Conservation (phyloP, 37 sponge, comb jelly and placozoan genomes). For the Agelas oroides region DNA sequence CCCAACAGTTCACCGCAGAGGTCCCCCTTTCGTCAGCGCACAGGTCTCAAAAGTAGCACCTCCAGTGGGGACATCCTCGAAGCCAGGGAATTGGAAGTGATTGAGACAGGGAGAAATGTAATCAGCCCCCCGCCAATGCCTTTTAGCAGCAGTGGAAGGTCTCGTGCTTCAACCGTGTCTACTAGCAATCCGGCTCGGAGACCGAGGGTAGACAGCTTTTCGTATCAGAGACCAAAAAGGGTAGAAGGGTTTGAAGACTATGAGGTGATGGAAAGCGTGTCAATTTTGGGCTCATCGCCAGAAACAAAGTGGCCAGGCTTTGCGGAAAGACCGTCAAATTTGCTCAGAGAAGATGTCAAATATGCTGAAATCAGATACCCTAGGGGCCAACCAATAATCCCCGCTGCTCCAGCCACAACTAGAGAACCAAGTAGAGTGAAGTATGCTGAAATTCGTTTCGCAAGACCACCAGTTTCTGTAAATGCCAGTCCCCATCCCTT, state of each 20-base stretch:
- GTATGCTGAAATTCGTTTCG: slow-evolving; percentile 62
- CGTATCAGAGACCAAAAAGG: too few relatives aligned
- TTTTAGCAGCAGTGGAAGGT: too few relatives aligned
- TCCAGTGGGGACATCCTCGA: slow-evolving; percentile 52
- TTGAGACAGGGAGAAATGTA: not conserved
- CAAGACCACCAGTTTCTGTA: not conserved
- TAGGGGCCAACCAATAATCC: not conserved
- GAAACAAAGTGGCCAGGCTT: not conserved
- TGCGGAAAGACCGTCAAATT: too few relatives aligned
- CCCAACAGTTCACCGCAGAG: slow-evolving; percentile 5
- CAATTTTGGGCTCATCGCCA: slow-evolving; percentile 19
- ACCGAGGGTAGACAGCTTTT: slow-evolving; percentile 28
- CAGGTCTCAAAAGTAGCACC: not conserved
- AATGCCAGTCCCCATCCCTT: slow-evolving; percentile 31
- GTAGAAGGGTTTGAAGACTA: slow-evolving; percentile 59
- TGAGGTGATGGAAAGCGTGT: slow-evolving; percentile 72
- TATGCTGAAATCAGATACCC: slow-evolving; percentile 38
- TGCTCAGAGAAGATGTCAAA: slow-evolving; percentile 12
- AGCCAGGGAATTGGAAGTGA: not conserved
- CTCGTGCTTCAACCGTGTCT: not conserved
- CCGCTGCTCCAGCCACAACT: not conserved
- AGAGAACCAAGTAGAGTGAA: slow-evolving; percentile 23
- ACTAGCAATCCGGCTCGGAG: not conserved
- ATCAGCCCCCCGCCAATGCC: slow-evolving; percentile 39
- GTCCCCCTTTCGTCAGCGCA: not conserved